Evolutionary conservation across 2,888 invertebrate species (phyloP).

Genomic region (Chymomyza amoena): DNA sequence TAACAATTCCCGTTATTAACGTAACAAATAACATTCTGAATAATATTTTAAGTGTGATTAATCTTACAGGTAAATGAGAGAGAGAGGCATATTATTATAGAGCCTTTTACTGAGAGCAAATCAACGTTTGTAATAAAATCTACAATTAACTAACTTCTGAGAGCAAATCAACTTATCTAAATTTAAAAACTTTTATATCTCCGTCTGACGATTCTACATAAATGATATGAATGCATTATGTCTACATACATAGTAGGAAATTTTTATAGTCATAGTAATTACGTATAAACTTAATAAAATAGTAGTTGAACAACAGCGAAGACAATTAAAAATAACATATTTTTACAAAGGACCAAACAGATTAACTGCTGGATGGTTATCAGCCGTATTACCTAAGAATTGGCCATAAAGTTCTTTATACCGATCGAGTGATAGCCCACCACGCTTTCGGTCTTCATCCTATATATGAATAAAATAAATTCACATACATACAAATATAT

Average conservation of each 20-base stretch:
- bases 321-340: conserved; percentile 62
- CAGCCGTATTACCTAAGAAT: conserved; percentile 88
- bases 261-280: conserved; percentile 69
- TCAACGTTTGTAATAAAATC: conserved; percentile 35
- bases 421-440: conserved; percentile 87
- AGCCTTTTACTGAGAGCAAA: conserved; percentile 61
- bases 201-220: conserved; percentile 70
- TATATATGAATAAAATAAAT: conserved; percentile 69
- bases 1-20: background rate
- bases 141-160: conserved; percentile 50
- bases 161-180: conserved; percentile 59
- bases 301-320: conserved; percentile 77
- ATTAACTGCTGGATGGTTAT: conserved; percentile 86
- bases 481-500: background rate
- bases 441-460: conserved; percentile 90
- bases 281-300: conserved; percentile 69
- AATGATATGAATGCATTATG: conserved; percentile 62
- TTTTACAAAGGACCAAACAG: conserved; percentile 87
- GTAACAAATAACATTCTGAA: conserved; percentile 37
- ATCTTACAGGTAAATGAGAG: conserved; percentile 22
- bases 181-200: conserved; percentile 38
- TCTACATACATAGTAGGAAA: conserved; percentile 43
- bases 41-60: conserved; percentile 45
- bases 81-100: conserved; percentile 54
- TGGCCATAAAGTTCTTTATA: conserved; percentile 91